phyloP scores from a whole-genome alignment of 2,113 vertebrate genomes.

The Nothoprocta perdicaria region DNA sequence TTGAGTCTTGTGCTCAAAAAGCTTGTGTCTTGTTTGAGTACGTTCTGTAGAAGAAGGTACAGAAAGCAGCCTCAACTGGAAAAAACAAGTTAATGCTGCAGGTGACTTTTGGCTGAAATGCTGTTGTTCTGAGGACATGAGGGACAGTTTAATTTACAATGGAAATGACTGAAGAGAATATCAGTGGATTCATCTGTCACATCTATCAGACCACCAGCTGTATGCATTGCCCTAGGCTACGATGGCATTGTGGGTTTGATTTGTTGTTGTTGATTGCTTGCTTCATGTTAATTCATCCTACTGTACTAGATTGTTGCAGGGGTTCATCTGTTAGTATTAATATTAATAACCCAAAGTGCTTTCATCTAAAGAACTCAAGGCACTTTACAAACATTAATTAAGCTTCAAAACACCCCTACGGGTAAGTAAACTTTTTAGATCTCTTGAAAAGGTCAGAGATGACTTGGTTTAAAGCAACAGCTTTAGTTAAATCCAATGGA shows the following conservation, averaged over 20 bases:
- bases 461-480: conserved; percentile 8
- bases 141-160: conserved; percentile 22
- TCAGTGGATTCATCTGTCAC: conserved; percentile 27
- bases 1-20: not conserved
- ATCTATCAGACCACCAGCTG: conserved; percentile 56
- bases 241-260: not conserved
- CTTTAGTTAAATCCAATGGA: not conserved
- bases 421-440: conserved; percentile 31
- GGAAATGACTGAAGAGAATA: conserved; percentile 15
- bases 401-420: conserved; percentile 7
- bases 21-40: not conserved
- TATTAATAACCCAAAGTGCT: conserved; percentile 44
- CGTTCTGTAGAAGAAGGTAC: fast-evolving
- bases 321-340: conserved; percentile 62
- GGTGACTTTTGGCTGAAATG: not conserved
- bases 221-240: not conserved
- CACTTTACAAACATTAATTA: conserved; percentile 59
- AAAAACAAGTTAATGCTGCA: not conserved
- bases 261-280: conserved; percentile 46
- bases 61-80: not conserved
- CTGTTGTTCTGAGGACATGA: not conserved
- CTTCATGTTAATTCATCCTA: conserved; percentile 46
- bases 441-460: conserved; percentile 53
- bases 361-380: not conserved
- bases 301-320: conserved; percentile 1